A percentile compares a stretch with the other conserved stretches of the same genome.
Conservation (phyloP, 1,140 invertebrate species). For the Octopus sinensis region DNA sequence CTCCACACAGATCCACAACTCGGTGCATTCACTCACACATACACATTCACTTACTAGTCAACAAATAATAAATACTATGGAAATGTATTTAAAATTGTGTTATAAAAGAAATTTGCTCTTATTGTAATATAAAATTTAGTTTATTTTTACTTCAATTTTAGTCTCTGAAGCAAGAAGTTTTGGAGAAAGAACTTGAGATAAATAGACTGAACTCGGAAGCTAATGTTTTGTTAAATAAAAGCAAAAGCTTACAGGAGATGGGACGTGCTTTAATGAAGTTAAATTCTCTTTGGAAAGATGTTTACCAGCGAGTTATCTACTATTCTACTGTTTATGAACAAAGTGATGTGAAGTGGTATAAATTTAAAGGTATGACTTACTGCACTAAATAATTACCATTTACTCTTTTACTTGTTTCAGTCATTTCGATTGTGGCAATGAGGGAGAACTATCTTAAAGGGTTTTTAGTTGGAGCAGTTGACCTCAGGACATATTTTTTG, state of each 20-base stretch:
- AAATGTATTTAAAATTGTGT: neutral
- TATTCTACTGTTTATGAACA: slow-evolving; percentile 39
- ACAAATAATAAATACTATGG: no score
- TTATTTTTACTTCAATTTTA: slow-evolving; percentile 26
- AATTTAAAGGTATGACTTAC: slow-evolving; percentile 35
- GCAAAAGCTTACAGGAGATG: slow-evolving; percentile 44
- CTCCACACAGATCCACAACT: no score
- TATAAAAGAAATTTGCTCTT: neutral
- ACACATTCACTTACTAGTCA: no score
- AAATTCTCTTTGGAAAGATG: slow-evolving; percentile 47
- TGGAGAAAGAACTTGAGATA: slow-evolving; percentile 37
- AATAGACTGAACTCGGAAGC: slow-evolving; percentile 41
- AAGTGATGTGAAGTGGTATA: slow-evolving; percentile 42
- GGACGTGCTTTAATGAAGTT: slow-evolving; percentile 47
- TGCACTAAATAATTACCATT: no score
- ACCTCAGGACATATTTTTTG: no score
- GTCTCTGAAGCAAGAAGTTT: slow-evolving; percentile 46
- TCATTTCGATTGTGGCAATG: no score
- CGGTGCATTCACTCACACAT: no score
- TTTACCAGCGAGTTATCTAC: slow-evolving; percentile 40
- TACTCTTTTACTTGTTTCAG: no score
- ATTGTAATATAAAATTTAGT: neutral
- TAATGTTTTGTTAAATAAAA: slow-evolving; percentile 42
- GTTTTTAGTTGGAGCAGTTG: no score
- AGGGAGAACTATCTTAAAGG: no score